A percentile compares a stretch with the other conserved stretches of the same genome.
These are phyloP conservation scores for Leptinotarsa undecemlineata DNA, from an alignment of 1,140 invertebrate genomes.

Conservation along the genomic window DNA sequence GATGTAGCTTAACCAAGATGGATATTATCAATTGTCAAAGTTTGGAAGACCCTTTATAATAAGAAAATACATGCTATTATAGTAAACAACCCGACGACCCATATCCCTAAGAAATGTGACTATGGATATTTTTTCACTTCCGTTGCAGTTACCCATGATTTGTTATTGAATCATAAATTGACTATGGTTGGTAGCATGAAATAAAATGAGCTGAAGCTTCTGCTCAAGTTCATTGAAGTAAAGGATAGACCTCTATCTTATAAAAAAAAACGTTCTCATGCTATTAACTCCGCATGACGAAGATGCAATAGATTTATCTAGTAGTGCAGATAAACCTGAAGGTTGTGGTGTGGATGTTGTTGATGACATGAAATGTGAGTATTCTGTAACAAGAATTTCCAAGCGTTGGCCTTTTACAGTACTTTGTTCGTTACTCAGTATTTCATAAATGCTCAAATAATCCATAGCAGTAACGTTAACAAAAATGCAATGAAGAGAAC, in stretches of 20 bases:
- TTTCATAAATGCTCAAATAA: conserved; percentile 3
- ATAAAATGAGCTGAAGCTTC: conserved; percentile 43
- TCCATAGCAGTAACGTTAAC: neutral
- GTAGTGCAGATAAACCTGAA: conserved; percentile 11
- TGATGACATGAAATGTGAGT: conserved; percentile 13
- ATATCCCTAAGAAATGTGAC: conserved; percentile 49
- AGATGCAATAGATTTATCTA: neutral
- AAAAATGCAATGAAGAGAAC: neutral
- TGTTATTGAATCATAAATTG: conserved; percentile 35
- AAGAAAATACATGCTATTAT: too few species aligned
- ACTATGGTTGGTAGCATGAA: conserved; percentile 46
- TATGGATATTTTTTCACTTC: conserved; percentile 49
- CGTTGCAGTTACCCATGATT: conserved; percentile 28
- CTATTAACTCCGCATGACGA: conserved; percentile 31
- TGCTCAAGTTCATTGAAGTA: conserved; percentile 21
- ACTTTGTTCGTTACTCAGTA: conserved; percentile 7
- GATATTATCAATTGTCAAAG: too few species aligned
- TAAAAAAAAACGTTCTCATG: conserved; percentile 44
- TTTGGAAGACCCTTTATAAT: too few species aligned
- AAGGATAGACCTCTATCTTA: conserved; percentile 35
- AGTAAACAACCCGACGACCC: too few species aligned
- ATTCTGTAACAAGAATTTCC: conserved; percentile 22
- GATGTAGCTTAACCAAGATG: too few species aligned
- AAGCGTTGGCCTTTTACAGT: conserved; percentile 27
- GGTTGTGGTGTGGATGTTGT: conserved; percentile 2